Conservation (phyloP, 2,113 vertebrate genomes). For the Galeopterus variegatus region DNA sequence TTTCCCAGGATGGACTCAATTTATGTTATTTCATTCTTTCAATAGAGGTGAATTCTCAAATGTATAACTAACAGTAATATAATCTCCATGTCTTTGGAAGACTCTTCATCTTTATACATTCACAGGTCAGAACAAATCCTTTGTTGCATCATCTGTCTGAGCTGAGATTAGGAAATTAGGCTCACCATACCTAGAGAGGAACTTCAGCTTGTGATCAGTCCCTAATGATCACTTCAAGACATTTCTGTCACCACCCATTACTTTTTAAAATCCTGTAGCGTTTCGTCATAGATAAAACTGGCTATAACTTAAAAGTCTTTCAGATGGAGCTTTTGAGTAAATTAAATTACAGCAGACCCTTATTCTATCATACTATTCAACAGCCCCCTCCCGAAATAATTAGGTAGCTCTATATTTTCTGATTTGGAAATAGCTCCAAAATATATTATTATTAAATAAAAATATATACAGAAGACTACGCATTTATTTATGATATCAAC, state of each 20-base stretch:
- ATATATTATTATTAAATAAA: slow-evolving; percentile 22
- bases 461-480: background rate
- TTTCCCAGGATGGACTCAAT: slow-evolving; percentile 43
- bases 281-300: slow-evolving; percentile 36
- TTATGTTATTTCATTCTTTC: slow-evolving; percentile 48
- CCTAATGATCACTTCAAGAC: slow-evolving; percentile 20
- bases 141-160: slow-evolving; percentile 13
- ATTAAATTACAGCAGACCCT: background rate
- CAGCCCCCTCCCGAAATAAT: background rate
- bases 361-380: background rate
- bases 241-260: background rate
- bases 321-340: background rate
- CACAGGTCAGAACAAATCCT: slow-evolving; percentile 37
- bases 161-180: slow-evolving; percentile 30
- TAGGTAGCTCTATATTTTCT: slow-evolving; percentile 32
- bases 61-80: slow-evolving; percentile 39
- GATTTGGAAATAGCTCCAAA: slow-evolving; percentile 32
- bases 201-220: background rate
- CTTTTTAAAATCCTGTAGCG: slow-evolving; percentile 24
- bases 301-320: slow-evolving; percentile 39
- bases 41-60: slow-evolving; percentile 20
- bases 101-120: slow-evolving; percentile 1
- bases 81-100: slow-evolving; percentile 34
- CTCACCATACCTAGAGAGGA: slow-evolving; percentile 23
- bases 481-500: background rate